Evolutionary conservation across 2,888 invertebrate genomes (phyloP).

Genomic region (Lagria hirta): DNA sequence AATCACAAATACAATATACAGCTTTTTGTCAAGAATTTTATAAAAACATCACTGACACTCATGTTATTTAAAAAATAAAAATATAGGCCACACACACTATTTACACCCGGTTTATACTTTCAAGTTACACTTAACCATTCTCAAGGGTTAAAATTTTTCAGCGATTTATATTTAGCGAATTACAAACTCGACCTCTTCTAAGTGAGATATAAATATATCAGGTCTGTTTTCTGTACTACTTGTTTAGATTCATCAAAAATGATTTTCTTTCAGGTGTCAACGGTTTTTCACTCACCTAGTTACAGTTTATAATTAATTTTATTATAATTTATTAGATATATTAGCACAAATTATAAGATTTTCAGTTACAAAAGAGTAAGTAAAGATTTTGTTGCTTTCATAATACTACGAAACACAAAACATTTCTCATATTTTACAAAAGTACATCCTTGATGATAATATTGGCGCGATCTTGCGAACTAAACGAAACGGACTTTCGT

Average conservation of each 20-base stretch:
- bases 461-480: conserved; percentile 9
- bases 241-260: conserved; percentile 44
- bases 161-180: conserved; percentile 47
- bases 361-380: too few relatives aligned
- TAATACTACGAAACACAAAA: too few relatives aligned
- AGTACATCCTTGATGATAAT: conserved; percentile 10
- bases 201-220: conserved; percentile 45
- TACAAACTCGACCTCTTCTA: conserved; percentile 45
- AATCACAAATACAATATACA: conserved; percentile 7
- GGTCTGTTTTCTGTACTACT: conserved; percentile 42
- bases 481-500: conserved; percentile 15
- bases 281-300: conserved; percentile 17
- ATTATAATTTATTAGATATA: not conserved
- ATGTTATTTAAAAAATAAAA: too few relatives aligned
- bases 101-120: conserved; percentile 12
- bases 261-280: conserved; percentile 39
- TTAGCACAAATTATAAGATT: not conserved
- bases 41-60: conserved; percentile 14
- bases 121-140: conserved; percentile 36
- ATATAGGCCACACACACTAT: conserved; percentile 9
- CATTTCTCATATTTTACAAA: too few relatives aligned
- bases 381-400: too few relatives aligned
- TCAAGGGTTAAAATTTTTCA: conserved; percentile 42
- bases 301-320: conserved; percentile 4
- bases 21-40: conserved; percentile 1